Base-by-base conservation (phyloP, 2,113 vertebrate genomes). In the Alosa alosa region DNA sequence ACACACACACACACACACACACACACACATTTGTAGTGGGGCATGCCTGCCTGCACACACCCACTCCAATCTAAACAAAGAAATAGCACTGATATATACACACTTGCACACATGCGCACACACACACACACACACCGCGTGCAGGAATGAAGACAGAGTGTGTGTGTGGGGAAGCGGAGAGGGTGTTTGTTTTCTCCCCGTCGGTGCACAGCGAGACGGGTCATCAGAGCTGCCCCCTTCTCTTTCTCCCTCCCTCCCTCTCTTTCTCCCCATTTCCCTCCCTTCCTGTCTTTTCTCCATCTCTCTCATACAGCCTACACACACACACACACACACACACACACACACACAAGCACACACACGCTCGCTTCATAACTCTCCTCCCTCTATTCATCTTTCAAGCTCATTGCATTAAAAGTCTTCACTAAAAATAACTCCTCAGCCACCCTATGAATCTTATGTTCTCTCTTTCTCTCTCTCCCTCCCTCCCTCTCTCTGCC, bases 171-270 rank as follows among this genome's bases (percentile, higher is more conserved):
- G n/a, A 45, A 83, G 83, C 10, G 75, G 82, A 82, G 81, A 86
- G 86, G 84, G 82, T 86, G 86, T 86, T 86, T 86, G 81, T 86
- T 89, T 91, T 87, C 87, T 45, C 88, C 87, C 83, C 72, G 55
- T 46, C 52, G 81, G 78, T 39, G 89, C 45, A 47, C 39, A 81
- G 81, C 50, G n/a, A 83, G 64, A 82, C 47, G 41, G 46, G 57
- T 81, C 82, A 82, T 78, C 50, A 46, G 49, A 75, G 55, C 84
- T 86, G 20, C 20, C 84, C 45, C 39, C 45, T 49, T 57, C 78
- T 57, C 60, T 83, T 39, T 50, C 78, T 83, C 55, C 17, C 64
- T 72, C 25, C 25, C 60, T 68, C n/a, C 6, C 60, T 60, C 55
- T 20, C 18, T 57, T 15, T 57, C 9, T 57, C 55, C 17, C 55